Evolutionary conservation across 1,140 invertebrate species (phyloP).

Genomic region (Bombus waltoni): DNA sequence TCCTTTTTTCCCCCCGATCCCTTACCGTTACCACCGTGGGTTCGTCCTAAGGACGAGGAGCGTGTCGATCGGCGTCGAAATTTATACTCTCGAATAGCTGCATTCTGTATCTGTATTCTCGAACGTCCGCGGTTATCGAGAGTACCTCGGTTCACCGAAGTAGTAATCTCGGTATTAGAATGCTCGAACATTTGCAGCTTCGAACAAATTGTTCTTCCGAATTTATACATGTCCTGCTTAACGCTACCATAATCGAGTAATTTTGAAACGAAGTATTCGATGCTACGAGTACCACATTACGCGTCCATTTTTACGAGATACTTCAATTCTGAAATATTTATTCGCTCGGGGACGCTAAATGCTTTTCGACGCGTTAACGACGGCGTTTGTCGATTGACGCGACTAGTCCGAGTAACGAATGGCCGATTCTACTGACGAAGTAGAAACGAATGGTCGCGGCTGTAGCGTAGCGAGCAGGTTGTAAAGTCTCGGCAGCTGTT

Average conservation of each 20-base stretch:
- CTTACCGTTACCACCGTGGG: conserved; percentile 42
- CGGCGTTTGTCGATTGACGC: no score
- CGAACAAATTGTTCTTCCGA: neutral
- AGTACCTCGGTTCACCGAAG: no score
- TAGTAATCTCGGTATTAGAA: no score
- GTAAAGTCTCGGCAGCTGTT: neutral
- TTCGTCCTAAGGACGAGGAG: conserved; percentile 5
- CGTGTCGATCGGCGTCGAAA: conserved; percentile 40
- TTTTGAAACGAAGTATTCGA: neutral
- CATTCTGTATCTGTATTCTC: neutral
- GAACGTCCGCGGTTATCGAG: neutral
- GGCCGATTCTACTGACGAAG: neutral
- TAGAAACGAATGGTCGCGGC: neutral
- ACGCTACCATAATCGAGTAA: neutral
- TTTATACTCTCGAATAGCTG: conserved; percentile 12
- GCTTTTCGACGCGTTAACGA: neutral
- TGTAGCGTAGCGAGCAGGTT: neutral
- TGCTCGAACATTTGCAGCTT: neutral
- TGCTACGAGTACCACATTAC: neutral
- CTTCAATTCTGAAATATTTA: neutral
- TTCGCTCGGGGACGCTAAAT: neutral
- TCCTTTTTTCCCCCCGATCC: conserved; percentile 5
- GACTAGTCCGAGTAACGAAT: neutral
- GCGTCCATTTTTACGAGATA: neutral
- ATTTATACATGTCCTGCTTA: neutral